Base-by-base conservation (phyloP, 2,888 invertebrate species). In the Limulus polyphemus region DNA sequence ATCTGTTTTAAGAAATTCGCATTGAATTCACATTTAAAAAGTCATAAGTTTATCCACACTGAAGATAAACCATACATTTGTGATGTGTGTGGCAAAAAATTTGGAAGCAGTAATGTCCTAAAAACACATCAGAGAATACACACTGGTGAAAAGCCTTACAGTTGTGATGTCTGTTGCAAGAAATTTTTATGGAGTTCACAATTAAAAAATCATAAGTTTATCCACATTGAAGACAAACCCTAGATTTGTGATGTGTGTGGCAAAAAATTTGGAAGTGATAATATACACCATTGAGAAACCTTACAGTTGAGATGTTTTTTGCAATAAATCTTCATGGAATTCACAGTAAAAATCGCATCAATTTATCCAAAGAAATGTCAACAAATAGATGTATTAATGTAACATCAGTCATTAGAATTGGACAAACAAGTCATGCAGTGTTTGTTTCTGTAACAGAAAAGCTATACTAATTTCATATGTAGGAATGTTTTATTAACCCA, bases 21-120 rank as follows among this genome's bases (percentile, higher is more conserved):
- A 1, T 32, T 13, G 10, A 14, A 47, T 32, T 14, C 5, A 10
- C 46, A 32, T 5, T 17, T 59, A 14, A 55, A 55, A 11, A 48
- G n/a, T 11, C 59, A 59, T 46, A 13, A 13, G 9, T 10, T 14
- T 1, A 47, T 51, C 17, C 59, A 59, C 14, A 32, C 16, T 16
- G 16, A 55, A 10, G 55, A 55, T 11, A 54, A 55, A 54, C 59
- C 59, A 16, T 59, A 16, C 50, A 49, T 17, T 10, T 60, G 60
- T 32, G 16, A 60, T 12, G 16, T 49, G 10, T 60, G 60, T 47
- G 10, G 10, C n/a, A 60, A 56, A 17, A n/a, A 17, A 10, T 60
- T 60, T 49, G 10, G 14, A 12, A 7, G 16, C n/a, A 49, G 10
- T n/a, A 12, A 13, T 12, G 10, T 14, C 13, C 46, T 60, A 5